phyloP scores from a whole-genome alignment of 1,140 invertebrate genomes.

The Plectrocnemia conspersa region DNA sequence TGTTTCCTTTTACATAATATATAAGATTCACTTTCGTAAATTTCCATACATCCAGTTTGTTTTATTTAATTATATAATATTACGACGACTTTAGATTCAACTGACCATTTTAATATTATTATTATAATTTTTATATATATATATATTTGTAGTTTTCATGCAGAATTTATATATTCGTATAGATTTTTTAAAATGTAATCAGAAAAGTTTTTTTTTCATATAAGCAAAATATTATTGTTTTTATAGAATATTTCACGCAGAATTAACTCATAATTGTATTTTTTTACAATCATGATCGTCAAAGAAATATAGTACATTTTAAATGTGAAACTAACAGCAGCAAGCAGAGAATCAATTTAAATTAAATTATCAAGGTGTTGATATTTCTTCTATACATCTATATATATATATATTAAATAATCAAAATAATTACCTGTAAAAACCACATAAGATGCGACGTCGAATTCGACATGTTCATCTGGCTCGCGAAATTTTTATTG shows the following conservation, averaged over 20 bases:
- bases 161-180: too few species aligned
- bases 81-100: too few species aligned
- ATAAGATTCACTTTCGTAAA: too few species aligned
- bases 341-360: not conserved
- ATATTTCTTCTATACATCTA: slow-evolving; percentile 1
- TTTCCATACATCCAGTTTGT: too few species aligned
- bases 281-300: slow-evolving; percentile 6
- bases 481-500: slow-evolving; percentile 40
- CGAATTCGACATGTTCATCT: slow-evolving; percentile 51
- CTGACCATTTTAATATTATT: too few species aligned
- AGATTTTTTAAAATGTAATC: too few species aligned
- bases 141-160: too few species aligned
- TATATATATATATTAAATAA: slow-evolving; percentile 14
- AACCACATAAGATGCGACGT: slow-evolving; percentile 67
- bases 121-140: too few species aligned
- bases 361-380: not conserved
- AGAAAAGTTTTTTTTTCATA: too few species aligned
- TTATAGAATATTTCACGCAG: not conserved
- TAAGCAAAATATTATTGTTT: too few species aligned
- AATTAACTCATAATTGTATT: not conserved
- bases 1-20: too few species aligned
- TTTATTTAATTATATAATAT: too few species aligned
- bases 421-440: slow-evolving; percentile 58
- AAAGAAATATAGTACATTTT: slow-evolving; percentile 8
- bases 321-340: not conserved